Conservation (phyloP, 2,797 vertebrate genomes). For the Hydrolagus colliei region DNA sequence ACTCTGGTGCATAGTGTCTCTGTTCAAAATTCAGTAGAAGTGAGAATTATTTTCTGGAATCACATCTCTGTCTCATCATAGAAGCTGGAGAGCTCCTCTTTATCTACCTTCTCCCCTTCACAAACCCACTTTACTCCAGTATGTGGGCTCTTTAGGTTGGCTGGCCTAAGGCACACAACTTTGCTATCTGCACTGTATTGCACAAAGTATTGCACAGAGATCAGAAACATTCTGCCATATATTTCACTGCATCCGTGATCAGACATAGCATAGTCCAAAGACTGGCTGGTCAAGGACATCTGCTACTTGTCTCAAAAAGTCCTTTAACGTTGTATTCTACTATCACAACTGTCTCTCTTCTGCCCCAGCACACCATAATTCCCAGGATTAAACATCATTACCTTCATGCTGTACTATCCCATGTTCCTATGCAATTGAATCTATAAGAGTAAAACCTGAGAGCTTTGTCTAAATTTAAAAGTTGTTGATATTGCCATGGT, state of each 20-base stretch:
- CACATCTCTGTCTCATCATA: background rate
- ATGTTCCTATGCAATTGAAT: no score
- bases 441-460: no score
- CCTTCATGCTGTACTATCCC: no score
- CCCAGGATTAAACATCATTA: background rate
- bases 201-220: slow-evolving; percentile 21
- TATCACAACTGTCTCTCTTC: background rate
- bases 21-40: background rate
- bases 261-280: slow-evolving; percentile 41
- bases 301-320: background rate
- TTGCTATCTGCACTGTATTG: slow-evolving; percentile 30
- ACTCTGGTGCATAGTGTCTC: background rate
- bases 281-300: slow-evolving; percentile 55
- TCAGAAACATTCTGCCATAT: background rate
- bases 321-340: background rate
- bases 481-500: background rate
- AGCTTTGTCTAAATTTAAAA: background rate
- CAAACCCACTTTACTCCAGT: background rate
- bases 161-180: slow-evolving; percentile 64
- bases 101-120: background rate
- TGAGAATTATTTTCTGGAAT: background rate
- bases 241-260: slow-evolving; percentile 27
- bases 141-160: slow-evolving; percentile 67
- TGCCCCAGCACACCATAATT: background rate
- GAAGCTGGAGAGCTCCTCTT: no score